Evolutionary conservation across 92 coral and sea anemone genomes (phyloP).

Genomic region (Umimayanthus chanpuru): DNA sequence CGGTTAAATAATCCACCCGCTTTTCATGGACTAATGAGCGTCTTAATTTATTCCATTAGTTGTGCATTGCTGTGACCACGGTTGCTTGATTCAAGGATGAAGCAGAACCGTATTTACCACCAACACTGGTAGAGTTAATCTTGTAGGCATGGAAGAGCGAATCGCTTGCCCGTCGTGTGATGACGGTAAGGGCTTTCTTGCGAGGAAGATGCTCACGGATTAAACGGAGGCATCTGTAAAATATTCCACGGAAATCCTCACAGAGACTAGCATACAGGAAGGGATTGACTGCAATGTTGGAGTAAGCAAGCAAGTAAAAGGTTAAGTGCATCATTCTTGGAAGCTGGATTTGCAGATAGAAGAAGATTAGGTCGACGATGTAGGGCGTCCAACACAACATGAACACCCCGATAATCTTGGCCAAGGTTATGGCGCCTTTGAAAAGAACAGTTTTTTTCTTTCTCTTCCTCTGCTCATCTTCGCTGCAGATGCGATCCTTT

Average conservation of each 20-base stretch:
- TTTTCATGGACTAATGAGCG: too few species aligned
- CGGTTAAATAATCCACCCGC: not conserved
- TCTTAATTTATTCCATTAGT: too few species aligned
- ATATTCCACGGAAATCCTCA: conserved; percentile 75
- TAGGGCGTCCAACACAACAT: conserved; percentile 83
- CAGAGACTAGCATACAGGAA: conserved; percentile 83
- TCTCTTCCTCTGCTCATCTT: conserved; percentile 58
- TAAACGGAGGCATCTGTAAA: conserved; percentile 32
- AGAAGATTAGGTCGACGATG: conserved; percentile 50
- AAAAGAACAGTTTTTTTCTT: conserved; percentile 59
- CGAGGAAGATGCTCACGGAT: not conserved
- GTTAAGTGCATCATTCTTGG: conserved; percentile 48
- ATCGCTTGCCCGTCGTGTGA: conserved; percentile 23
- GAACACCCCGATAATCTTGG: conserved; percentile 76
- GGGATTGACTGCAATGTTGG: conserved; percentile 77
- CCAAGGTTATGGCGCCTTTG: conserved; percentile 79
- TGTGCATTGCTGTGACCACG: not conserved
- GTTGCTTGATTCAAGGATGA: conserved; percentile 13
- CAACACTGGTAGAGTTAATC: not conserved
- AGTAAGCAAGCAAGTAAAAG: conserved; percentile 63
- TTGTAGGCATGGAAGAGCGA: conserved; percentile 21
- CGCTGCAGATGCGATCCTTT: conserved; percentile 53
- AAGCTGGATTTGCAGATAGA: conserved; percentile 16
- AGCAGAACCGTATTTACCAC: not conserved
- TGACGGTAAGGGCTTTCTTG: conserved; percentile 16